Base-by-base conservation (phyloP, 2,797 vertebrate genomes). In the Pseudomugil tenellus region DNA sequence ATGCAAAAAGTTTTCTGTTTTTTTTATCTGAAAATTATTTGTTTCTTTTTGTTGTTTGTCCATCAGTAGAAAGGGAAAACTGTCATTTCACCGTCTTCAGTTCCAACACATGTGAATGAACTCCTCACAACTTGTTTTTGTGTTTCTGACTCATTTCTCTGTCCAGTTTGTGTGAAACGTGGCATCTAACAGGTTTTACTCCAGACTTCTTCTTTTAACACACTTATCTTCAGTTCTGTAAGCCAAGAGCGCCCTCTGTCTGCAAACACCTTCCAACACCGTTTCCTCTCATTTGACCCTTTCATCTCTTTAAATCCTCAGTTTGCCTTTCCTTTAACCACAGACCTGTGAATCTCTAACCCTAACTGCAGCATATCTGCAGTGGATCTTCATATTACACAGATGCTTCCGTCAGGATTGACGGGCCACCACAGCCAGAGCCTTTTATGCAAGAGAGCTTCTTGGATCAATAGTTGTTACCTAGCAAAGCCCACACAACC, bases 201-300 rank as follows among this genome's bases (percentile, higher is more conserved):
- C 35, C 26, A 14, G 7, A 12, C 7, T 29, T 37, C 0, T 0
- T 26, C 56, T 49, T 26, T 6, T 2, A 19, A 13, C 13, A 23
- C 31, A 0, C 3, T 32, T 25, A 5, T 16, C 19, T 55, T 8
- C 0, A 43, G 28, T 83, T 89, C 54, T 70, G 56, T 67, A 65
- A 88, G 89, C 64, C 70, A 29, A 86, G 59, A 81, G 92, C 90
- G 91, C 92, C 93, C 88, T 85, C 94, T 95, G 87, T 84, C 89
- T 83, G 81, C 58, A 46, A 32, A 29, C 41, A 16, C 17, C 53
- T 21, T 29, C 41, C 63, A 57, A 35, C 69, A 25, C 73, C 63
- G 26, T 28, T 58, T 59, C 26, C 17, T 17, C 21, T 48, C 3
- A 19, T 74, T 32, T 62, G 29, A 32, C 21, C 28, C 35, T 28